Evolutionary conservation across 2,888 invertebrate species (phyloP).

Genomic region (Drosophila neonasuta): DNA sequence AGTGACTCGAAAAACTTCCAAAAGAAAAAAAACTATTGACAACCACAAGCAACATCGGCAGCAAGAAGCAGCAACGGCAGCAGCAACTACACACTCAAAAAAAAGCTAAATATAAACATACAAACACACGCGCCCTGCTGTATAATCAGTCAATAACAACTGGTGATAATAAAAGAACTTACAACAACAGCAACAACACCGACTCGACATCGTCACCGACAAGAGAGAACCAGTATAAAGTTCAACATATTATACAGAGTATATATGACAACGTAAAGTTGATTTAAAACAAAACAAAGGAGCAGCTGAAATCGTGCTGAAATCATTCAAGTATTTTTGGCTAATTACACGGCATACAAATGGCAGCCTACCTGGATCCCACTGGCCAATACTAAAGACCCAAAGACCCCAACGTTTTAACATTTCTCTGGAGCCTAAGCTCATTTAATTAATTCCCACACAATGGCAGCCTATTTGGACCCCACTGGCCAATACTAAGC

Average conservation of each 20-base stretch:
- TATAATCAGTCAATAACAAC: slow-evolving; percentile 67
- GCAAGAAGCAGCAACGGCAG: background rate
- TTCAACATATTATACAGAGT: slow-evolving; percentile 48
- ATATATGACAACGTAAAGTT: slow-evolving; percentile 21
- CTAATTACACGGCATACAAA: slow-evolving; percentile 61
- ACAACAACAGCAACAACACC: slow-evolving; percentile 61
- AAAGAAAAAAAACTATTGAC: slow-evolving; percentile 40
- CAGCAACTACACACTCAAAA: slow-evolving; percentile 14
- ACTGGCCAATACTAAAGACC: slow-evolving; percentile 81
- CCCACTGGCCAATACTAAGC: slow-evolving; percentile 81
- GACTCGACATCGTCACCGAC: background rate
- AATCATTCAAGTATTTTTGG: slow-evolving; percentile 67
- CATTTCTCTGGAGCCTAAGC: background rate
- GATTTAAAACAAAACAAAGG: slow-evolving; percentile 66
- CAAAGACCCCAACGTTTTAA: background rate
- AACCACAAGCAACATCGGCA: slow-evolving; percentile 24
- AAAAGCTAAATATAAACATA: slow-evolving; percentile 43
- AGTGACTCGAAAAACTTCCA: slow-evolving; percentile 74
- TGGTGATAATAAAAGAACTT: slow-evolving; percentile 77
- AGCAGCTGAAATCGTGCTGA: slow-evolving; percentile 48
- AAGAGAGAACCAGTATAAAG: slow-evolving; percentile 62
- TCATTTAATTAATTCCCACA: slow-evolving; percentile 23
- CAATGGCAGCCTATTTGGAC: slow-evolving; percentile 80
- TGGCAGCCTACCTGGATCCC: slow-evolving; percentile 81
- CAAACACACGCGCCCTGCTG: slow-evolving; percentile 46